Base-by-base conservation (phyloP, 2,797 vertebrate genomes). In the Gallinago stenura region DNA sequence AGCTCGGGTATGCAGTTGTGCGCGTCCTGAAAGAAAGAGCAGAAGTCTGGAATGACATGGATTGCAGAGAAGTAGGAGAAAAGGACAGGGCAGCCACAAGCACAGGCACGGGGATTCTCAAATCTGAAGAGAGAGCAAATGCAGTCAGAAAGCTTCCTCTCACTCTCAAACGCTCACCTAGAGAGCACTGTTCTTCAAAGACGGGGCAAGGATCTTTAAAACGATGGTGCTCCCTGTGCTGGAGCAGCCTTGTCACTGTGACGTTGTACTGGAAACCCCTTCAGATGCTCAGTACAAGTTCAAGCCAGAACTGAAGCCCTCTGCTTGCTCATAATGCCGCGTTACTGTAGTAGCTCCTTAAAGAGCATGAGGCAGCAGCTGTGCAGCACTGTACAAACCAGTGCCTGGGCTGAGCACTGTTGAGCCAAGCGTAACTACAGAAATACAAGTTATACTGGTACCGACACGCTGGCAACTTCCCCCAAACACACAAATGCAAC, bases 1-100 rank as follows among this genome's bases (percentile, higher is more conserved):
- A 99, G 98, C 80, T 99, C 99, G 4, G 99, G 99, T 84, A 99
- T 99, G 97, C 99, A 99, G 96, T 99, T 99, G 98, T 99, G 99
- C 50, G 99, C 99, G 96, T 99, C 99, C 99, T 99, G 98, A 13
- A 90, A 97, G 93, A 96, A 68, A 85, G 84, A 96, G 80, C 61
- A 95, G 56, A 83, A 60, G 85, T 26, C 81, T 80, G 87, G 37
- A 72, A 80, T 83, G 37, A 83, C n/a, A 69, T 4, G 15, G 50
- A 31, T 3, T 79, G 70, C 35, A 37, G 37, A 30, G 33, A 33
- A 48, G 28, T 12, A 26, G n/a, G 33, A 70, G 46, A 60, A 54
- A 48, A 45, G 33, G n/a, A 15, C 22, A 57, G 24, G 26, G 22
- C 46, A 33, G 48, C 35, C 24, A 10, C 1, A 20, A 79, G 62